Conservation (phyloP, 2,888 invertebrate genomes). For the Eueremaeus valkanovi region DNA sequence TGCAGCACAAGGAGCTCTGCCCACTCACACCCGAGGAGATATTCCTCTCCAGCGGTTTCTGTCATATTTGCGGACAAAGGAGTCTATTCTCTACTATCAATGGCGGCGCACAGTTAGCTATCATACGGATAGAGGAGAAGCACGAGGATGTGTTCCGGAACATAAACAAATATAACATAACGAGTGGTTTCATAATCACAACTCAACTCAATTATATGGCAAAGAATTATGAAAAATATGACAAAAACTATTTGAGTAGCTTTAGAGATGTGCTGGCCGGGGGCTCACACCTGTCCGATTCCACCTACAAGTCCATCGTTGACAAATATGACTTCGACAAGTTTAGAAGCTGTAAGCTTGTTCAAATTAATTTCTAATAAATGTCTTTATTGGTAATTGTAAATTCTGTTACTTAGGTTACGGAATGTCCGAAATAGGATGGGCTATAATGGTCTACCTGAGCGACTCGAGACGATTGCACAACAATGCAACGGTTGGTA, state of each 20-base stretch:
- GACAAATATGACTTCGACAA: background rate
- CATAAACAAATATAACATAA: constrained; percentile 4
- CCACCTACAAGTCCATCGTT: background rate
- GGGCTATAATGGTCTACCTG: background rate
- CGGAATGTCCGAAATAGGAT: background rate
- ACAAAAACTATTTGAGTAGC: background rate
- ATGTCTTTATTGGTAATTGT: background rate
- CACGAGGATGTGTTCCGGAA: background rate
- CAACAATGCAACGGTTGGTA: background rate
- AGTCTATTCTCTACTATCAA: background rate
- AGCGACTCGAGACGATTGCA: background rate
- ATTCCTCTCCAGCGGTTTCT: background rate
- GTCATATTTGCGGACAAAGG: background rate
- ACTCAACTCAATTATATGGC: constrained; percentile 13
- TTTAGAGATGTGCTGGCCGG: background rate
- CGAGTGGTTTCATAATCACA: constrained; percentile 1
- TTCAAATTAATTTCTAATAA: background rate
- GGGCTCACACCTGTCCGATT: background rate
- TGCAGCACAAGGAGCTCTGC: constrained; percentile 1
- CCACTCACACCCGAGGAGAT: background rate
- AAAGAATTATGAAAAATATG: background rate
- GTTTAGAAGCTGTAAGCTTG: background rate
- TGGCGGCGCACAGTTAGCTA: constrained; percentile 22
- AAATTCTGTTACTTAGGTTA: background rate
- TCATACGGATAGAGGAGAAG: background rate